These are phyloP conservation scores for Callorhinus ursinus DNA, from an alignment of 2,113 vertebrate species.

Conservation along the genomic window DNA sequence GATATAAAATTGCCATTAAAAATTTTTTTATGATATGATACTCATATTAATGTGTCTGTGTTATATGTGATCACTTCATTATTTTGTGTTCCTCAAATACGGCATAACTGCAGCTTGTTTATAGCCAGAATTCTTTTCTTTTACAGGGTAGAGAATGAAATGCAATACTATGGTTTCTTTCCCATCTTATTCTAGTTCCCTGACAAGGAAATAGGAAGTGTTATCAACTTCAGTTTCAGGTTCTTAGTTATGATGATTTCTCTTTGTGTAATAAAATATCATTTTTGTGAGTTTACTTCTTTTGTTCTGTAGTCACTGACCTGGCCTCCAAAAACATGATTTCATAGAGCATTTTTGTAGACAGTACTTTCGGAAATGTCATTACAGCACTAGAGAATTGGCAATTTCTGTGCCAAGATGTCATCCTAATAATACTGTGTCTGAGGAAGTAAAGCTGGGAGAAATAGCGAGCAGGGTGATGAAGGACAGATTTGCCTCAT, in stretches of 20 bases:
- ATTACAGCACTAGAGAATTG: conserved; percentile 53
- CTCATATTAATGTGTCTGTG: background rate
- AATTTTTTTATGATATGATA: background rate
- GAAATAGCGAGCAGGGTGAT: background rate
- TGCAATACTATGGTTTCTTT: background rate
- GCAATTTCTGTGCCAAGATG: conserved; percentile 59
- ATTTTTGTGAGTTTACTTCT: conserved; percentile 24
- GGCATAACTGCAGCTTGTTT: background rate
- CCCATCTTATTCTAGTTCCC: background rate
- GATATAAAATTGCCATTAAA: background rate
- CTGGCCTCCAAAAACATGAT: conserved; percentile 11
- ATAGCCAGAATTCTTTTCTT: background rate
- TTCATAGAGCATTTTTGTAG: conserved; percentile 63
- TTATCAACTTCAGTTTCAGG: conserved; percentile 35
- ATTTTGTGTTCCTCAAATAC: background rate
- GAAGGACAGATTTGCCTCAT: conserved; percentile 52
- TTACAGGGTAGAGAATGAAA: background rate
- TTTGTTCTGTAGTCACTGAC: conserved; percentile 56
- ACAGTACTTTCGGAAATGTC: conserved; percentile 61
- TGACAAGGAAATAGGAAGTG: conserved; percentile 29
- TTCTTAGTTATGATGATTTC: conserved; percentile 39
- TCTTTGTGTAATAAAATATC: conserved; percentile 55
- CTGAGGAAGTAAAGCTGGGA: conserved; percentile 40
- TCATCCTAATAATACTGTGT: conserved; percentile 71
- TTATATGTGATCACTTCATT: background rate